These are phyloP conservation scores for Electrona antarctica DNA, from an alignment of 2,113 vertebrate genomes.

Conservation along the genomic window DNA sequence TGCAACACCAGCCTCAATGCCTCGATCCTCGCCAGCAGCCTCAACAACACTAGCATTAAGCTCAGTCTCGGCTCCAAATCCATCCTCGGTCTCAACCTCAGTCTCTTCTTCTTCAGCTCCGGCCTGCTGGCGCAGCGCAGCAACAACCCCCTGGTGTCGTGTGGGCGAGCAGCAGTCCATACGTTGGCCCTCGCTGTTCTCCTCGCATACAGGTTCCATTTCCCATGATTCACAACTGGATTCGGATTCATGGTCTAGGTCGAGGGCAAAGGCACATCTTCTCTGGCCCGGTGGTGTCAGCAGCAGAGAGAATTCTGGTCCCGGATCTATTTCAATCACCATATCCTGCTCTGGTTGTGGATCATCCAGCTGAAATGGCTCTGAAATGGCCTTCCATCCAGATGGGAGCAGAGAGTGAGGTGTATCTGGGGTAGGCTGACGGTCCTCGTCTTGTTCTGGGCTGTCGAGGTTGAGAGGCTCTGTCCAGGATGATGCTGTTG, in stretches of 20 bases:
- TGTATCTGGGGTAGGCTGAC: constrained; percentile 59
- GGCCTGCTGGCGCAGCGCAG: not conserved
- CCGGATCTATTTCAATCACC: constrained; percentile 57
- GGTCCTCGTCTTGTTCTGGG: constrained; percentile 57
- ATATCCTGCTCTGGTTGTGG: constrained; percentile 54
- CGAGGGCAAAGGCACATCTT: not conserved
- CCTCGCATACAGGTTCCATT: constrained; percentile 12
- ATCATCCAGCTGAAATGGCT: constrained; percentile 68
- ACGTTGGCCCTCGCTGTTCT: constrained; percentile 2
- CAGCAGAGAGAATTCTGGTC: constrained; percentile 14
- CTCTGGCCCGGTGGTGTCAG: constrained; percentile 14
- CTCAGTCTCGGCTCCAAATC: no score
- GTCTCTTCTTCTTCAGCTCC: constrained; percentile 1
- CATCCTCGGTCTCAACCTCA: no score
- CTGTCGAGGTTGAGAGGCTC: constrained; percentile 40
- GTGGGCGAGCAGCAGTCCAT: constrained; percentile 4
- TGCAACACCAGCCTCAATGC: no score
- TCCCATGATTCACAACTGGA: not conserved
- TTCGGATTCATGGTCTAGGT: constrained; percentile 38
- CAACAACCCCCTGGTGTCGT: not conserved
- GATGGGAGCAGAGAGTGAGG: constrained; percentile 55
- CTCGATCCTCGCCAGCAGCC: no score
- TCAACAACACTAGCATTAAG: no score
- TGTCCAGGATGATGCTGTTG: constrained; percentile 31
- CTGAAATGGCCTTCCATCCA: constrained; percentile 41